Percentiles rank a stretch among this genome's conserved stretches.
These are phyloP conservation scores for Toxotes chatareus DNA, from an alignment of 2,113 vertebrate species.

Conservation along the genomic window DNA sequence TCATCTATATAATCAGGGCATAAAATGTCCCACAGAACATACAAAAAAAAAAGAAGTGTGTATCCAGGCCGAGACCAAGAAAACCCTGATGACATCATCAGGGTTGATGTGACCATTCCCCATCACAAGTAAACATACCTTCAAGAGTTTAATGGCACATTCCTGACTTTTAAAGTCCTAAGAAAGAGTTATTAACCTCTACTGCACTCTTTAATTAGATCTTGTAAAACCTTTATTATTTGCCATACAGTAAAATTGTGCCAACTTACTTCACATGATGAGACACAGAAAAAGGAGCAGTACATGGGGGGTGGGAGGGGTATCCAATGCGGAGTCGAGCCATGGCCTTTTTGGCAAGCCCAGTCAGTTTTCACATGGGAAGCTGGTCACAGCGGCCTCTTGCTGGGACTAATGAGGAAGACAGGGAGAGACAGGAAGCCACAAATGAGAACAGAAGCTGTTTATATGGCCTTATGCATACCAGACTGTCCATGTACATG, in stretches of 20 bases:
- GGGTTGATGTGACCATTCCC: not conserved
- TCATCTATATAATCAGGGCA: not conserved
- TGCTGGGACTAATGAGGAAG: constrained; percentile 49
- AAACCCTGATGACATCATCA: not conserved
- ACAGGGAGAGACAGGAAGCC: constrained; percentile 68
- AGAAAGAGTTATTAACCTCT: not conserved
- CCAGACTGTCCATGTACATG: constrained; percentile 64
- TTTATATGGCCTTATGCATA: constrained; percentile 65
- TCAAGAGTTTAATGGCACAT: not conserved
- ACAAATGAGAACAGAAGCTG: constrained; percentile 74
- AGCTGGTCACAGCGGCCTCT: constrained; percentile 47
- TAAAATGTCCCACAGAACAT: not conserved
- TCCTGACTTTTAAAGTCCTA: not conserved
- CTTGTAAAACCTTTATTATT: not conserved
- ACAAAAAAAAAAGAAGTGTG: not conserved
- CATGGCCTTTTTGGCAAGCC: constrained; percentile 49
- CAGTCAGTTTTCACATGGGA: constrained; percentile 71
- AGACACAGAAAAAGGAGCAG: not conserved
- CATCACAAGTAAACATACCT: not conserved
- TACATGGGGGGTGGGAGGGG: not conserved
- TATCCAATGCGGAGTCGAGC: constrained; percentile 20
- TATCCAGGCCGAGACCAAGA: not conserved
- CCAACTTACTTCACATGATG: not conserved
- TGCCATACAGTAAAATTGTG: not conserved
- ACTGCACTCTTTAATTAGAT: not conserved